A percentile compares a stretch with the other conserved stretches of the same genome.
phyloP scores from a whole-genome alignment of 2,888 invertebrate species.

The Synanthedon tipuliformis region DNA sequence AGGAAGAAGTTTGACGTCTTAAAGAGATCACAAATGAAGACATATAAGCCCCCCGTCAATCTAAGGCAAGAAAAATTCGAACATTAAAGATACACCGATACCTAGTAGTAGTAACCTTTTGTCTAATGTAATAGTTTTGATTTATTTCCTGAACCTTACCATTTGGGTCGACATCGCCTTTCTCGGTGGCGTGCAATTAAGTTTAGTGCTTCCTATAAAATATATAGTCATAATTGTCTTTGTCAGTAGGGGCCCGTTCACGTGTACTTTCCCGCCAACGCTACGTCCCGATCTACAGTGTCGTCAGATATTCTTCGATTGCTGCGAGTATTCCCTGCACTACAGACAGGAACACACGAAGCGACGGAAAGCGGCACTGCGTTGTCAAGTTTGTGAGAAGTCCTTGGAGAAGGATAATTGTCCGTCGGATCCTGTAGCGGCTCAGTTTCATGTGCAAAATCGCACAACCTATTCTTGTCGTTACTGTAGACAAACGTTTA shows the following conservation, averaged over 20 bases:
- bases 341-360: conserved; percentile 62
- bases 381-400: conserved; percentile 64
- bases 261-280: conserved; percentile 49
- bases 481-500: conserved; percentile 41
- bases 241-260: conserved; percentile 48
- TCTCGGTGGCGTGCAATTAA: too few relatives aligned
- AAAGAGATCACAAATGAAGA: conserved; percentile 27
- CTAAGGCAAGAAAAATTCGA: conserved; percentile 28
- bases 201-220: too few relatives aligned
- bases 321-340: conserved; percentile 60
- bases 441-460: conserved; percentile 20
- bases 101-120: too few relatives aligned
- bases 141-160: too few relatives aligned
- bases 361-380: conserved; percentile 51
- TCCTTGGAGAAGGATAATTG: conserved; percentile 38
- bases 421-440: conserved; percentile 12
- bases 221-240: too few relatives aligned
- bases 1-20: conserved; percentile 25
- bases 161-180: too few relatives aligned
- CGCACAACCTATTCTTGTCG: conserved; percentile 37
- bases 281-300: conserved; percentile 48
- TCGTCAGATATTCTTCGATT: conserved; percentile 55
- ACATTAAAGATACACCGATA: neutral
- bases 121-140: too few relatives aligned
- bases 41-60: conserved; percentile 39